A percentile compares a stretch with the other conserved stretches of the same genome.
Evolutionary conservation across 2,113 vertebrate genomes (phyloP).

Genomic region (Mus pahari): DNA sequence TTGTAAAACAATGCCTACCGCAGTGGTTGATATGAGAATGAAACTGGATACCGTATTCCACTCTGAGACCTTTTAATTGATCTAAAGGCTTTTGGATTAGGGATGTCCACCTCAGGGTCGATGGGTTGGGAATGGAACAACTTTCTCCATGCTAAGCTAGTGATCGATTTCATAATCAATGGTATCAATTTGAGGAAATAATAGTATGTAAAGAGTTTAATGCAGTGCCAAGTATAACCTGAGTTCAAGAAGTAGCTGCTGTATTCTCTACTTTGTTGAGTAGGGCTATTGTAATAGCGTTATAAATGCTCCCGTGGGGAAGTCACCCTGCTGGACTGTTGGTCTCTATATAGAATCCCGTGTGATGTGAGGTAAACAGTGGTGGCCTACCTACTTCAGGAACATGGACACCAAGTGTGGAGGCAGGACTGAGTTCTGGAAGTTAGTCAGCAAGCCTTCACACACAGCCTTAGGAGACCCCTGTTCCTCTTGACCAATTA

Average conservation of each 20-base stretch:
- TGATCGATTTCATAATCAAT: neutral
- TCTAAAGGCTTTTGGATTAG: neutral
- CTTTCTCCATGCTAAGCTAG: neutral
- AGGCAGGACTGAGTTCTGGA: neutral
- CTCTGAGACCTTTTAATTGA: neutral
- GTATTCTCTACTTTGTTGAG: neutral
- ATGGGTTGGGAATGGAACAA: neutral
- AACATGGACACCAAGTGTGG: neutral
- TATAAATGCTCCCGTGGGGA: too few species aligned
- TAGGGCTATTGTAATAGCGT: too few species aligned
- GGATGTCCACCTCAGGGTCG: neutral
- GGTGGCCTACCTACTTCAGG: neutral
- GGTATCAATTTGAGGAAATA: neutral
- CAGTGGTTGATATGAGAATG: neutral
- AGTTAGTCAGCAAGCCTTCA: neutral
- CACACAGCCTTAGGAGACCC: rapidly evolving
- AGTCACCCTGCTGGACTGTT: neutral
- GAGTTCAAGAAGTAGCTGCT: neutral
- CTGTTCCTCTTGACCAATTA: neutral
- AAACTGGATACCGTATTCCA: neutral
- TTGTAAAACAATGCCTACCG: neutral
- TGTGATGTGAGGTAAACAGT: neutral
- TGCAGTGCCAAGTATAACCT: neutral
- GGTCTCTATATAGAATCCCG: neutral
- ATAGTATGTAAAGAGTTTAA: neutral